Conservation (phyloP, 2,113 vertebrate species). For the Pelmatolapia mariae region DNA sequence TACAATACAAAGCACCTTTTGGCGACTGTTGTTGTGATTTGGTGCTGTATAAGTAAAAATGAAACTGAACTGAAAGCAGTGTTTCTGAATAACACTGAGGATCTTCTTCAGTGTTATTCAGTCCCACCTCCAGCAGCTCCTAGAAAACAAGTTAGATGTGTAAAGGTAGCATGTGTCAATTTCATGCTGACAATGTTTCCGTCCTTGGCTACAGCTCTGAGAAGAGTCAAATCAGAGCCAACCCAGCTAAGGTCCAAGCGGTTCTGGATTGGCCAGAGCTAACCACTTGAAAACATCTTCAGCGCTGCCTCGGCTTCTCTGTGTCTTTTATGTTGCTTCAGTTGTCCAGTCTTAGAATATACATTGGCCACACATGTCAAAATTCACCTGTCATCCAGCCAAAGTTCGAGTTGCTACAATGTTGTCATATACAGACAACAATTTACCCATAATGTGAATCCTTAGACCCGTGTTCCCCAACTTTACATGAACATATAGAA, state of each 20-base stretch:
- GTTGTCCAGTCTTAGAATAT: not conserved
- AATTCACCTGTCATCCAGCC: not conserved
- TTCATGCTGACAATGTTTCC: not conserved
- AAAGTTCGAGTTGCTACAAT: not conserved
- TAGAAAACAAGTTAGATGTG: not conserved
- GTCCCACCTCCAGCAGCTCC: not conserved
- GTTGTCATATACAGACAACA: not conserved
- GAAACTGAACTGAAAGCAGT: not conserved
- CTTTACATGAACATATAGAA: not conserved
- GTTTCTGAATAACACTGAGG: not conserved
- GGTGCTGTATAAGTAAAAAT: not conserved
- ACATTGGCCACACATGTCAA: not conserved
- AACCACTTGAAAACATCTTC: not conserved
- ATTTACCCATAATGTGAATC: not conserved
- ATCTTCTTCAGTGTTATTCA: not conserved
- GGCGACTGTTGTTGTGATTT: not conserved
- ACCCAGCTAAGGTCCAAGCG: not conserved
- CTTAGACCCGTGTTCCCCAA: not conserved
- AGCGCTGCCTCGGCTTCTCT: not conserved
- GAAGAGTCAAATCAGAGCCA: not conserved
- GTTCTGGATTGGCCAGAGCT: not conserved
- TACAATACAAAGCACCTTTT: not conserved
- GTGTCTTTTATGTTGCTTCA: not conserved
- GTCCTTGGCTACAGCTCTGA: not conserved
- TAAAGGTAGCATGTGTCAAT: not conserved